Percentiles rank a stretch among this genome's conserved stretches.
These are phyloP conservation scores for Helleia helle DNA, from an alignment of 2,888 invertebrate genomes.

Conservation along the genomic window DNA sequence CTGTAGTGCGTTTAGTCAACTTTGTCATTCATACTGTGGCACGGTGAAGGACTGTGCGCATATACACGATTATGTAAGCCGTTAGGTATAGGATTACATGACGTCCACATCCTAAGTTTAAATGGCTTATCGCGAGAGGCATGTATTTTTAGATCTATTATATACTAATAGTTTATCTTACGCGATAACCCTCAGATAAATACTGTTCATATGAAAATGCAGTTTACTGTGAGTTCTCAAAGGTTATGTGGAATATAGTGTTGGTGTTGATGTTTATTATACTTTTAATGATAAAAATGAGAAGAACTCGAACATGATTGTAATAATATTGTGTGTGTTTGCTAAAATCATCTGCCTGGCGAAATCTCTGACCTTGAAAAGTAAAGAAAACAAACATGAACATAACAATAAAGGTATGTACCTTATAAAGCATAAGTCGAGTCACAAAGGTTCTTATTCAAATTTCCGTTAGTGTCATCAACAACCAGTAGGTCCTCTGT, in stretches of 20 bases:
- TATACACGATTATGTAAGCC: neutral
- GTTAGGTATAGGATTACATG: neutral
- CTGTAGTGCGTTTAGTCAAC: neutral
- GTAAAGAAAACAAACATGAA: neutral
- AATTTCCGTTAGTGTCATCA: too few relatives aligned
- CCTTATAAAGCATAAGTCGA: too few relatives aligned
- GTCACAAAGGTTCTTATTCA: too few relatives aligned
- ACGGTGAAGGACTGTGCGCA: constrained; percentile 1
- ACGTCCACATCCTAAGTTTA: neutral
- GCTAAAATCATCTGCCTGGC: constrained; percentile 2
- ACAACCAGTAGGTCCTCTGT: too few relatives aligned
- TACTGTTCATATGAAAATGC: neutral
- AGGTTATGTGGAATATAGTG: constrained; percentile 4
- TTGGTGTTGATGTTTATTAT: neutral
- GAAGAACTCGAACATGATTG: neutral
- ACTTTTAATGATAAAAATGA: neutral
- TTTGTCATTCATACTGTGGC: constrained; percentile 1
- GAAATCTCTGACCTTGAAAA: neutral
- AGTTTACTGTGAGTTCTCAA: neutral
- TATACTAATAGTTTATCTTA: constrained; percentile 1
- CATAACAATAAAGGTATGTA: neutral
- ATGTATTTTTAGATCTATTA: neutral
- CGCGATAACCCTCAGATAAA: constrained; percentile 2
- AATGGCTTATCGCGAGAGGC: constrained; percentile 2
- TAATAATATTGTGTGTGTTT: neutral